Conservation (phyloP, 1,140 invertebrate species). For the Drosophila lowei region DNA sequence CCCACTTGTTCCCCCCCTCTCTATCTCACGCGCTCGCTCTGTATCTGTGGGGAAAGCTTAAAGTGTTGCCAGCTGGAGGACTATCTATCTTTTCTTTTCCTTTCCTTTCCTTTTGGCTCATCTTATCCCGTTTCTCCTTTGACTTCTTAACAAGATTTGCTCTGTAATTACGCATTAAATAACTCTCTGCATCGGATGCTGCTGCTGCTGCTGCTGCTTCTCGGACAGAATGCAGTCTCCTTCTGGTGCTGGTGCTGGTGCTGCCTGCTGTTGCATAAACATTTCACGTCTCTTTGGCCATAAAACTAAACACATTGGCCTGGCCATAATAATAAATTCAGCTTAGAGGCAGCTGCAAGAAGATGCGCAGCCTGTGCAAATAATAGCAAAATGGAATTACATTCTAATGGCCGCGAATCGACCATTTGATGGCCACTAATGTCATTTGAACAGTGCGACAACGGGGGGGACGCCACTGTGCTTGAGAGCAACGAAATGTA, state of each 20-base stretch:
- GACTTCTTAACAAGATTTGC: constrained; percentile 61
- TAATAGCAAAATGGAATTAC: constrained; percentile 43
- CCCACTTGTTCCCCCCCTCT: constrained; percentile 2
- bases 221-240: not conserved
- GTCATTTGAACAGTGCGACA: constrained; percentile 9
- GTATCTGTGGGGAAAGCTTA: constrained; percentile 4
- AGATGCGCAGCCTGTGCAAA: constrained; percentile 25
- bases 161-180: constrained; percentile 78
- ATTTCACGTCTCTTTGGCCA: constrained; percentile 68
- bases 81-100: constrained; percentile 18
- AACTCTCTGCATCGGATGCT: constrained; percentile 39
- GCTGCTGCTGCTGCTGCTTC: not conserved
- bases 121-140: constrained; percentile 27
- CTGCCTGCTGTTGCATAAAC: constrained; percentile 43
- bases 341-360: constrained; percentile 51
- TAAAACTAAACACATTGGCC: constrained; percentile 77
- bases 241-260: not conserved
- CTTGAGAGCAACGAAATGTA: not conserved
- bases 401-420: constrained; percentile 41
- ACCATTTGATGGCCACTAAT: constrained; percentile 50
- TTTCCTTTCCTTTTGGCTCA: not conserved
- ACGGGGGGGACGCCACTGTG: not conserved
- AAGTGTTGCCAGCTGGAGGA: constrained; percentile 37
- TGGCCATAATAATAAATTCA: constrained; percentile 72
- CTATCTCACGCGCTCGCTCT: not conserved